These are phyloP conservation scores for Coptodon rendalli DNA, from an alignment of 2,113 vertebrate genomes.

Conservation along the genomic window DNA sequence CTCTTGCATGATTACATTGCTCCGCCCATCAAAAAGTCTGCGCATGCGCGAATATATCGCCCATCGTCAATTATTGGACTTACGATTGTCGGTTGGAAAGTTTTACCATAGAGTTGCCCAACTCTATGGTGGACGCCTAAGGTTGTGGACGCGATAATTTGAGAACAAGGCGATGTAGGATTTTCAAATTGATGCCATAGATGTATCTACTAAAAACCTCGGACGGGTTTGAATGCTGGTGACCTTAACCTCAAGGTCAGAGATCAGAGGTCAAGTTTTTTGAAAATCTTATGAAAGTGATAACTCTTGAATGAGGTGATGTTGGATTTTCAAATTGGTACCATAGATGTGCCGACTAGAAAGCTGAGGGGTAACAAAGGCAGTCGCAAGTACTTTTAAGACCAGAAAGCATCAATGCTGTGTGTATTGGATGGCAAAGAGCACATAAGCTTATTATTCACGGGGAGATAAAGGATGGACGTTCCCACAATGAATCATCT, in stretches of 20 bases:
- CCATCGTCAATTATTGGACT: too few relatives aligned
- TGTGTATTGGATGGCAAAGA: neutral
- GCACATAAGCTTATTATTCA: neutral
- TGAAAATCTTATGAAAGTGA: neutral
- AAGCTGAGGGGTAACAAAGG: neutral
- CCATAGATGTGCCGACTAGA: neutral
- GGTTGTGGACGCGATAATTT: too few relatives aligned
- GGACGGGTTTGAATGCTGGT: neutral
- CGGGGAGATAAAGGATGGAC: neutral
- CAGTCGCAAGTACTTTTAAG: neutral
- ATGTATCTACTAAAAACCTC: neutral
- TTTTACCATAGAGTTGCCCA: too few relatives aligned
- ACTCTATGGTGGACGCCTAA: too few relatives aligned
- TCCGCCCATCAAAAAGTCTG: too few relatives aligned
- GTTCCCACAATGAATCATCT: neutral
- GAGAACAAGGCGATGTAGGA: too few relatives aligned
- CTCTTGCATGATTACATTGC: too few relatives aligned
- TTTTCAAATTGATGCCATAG: too few relatives aligned
- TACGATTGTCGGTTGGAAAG: too few relatives aligned
- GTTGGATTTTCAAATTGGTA: neutral
- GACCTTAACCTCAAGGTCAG: neutral
- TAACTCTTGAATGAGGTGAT: neutral
- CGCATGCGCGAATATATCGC: too few relatives aligned
- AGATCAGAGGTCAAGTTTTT: neutral
- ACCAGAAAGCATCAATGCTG: neutral